Evolutionary conservation across 2,888 invertebrate species (phyloP), one percentile per base, ranked within the genome.

Genomic region (Eueremaeus valkanovi): DNA sequence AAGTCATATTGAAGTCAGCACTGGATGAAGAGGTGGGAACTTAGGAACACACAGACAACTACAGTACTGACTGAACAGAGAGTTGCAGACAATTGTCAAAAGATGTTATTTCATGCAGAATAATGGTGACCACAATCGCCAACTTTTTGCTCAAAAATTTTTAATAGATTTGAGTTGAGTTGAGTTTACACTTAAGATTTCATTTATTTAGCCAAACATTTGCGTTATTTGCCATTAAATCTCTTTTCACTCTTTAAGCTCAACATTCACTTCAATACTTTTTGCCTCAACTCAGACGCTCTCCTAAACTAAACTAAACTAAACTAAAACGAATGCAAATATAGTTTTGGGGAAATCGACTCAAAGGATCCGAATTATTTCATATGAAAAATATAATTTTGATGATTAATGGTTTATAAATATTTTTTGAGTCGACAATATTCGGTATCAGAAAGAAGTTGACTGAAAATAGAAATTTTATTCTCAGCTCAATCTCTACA

Each of bases 1-100:
- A 63, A 63, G 63, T 31, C 63, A 63, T 63, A 63, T 63, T 31
- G 29, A 31, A 33, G 9, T 63, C 31, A 63, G 31, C 5, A 63
- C 63, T 31, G 31, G 33, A 63, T 63, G 63, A 63, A 63, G 63
- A 63, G 63, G 63, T 63, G 63, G 63, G 31, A 63, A 63, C 27
- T 29, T 9, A 58, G 3, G 24, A 27, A 58, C 11, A 58, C 27
- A 58, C 8, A 21, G 58, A 51, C n/a, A 51, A 18, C 6, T 51
- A 8, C n/a, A 45, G 11, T 36, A 5, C 18, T 49, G 18, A 3
- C 16, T 11, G 6, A n/a, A 27, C 16, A 8, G 27, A 58, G 33
- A 63, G 27, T 3, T 11, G 18, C 31, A 33, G 31, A 63, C 31
- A 63, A 63, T 63, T 33, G 63, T 63, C 13, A 63, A 63, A 63